A percentile compares a stretch with the other conserved stretches of the same genome.
Evolutionary conservation across 2,797 vertebrate species (phyloP).

Genomic region (Falco rusticolus): DNA sequence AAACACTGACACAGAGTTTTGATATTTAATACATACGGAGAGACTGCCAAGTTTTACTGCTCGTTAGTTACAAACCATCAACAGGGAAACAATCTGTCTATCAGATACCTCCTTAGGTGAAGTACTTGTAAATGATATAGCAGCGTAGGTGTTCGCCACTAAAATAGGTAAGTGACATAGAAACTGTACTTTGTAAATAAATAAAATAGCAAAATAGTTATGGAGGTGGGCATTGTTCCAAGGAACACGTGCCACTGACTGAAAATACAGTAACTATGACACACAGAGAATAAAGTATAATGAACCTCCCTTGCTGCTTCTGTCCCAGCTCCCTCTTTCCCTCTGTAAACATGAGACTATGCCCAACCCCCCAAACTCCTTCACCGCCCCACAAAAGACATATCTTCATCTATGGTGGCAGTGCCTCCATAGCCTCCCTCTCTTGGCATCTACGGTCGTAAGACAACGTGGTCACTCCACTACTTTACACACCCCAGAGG

Average conservation of each 20-base stretch:
- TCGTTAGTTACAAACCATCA: background rate
- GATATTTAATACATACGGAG: background rate
- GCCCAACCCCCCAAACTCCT: background rate
- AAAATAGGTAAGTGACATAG: background rate
- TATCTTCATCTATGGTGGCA: background rate
- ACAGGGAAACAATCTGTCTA: background rate
- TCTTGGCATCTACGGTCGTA: background rate
- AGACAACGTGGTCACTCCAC: background rate
- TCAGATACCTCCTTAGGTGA: background rate
- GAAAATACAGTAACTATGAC: background rate
- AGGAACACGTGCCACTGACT: background rate
- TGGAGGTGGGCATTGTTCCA: background rate
- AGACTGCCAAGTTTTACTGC: background rate
- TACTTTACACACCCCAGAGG: background rate
- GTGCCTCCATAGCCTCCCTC: background rate
- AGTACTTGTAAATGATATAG: background rate
- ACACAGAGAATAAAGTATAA: background rate
- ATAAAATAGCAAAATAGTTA: background rate
- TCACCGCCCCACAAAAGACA: background rate
- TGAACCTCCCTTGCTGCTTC: background rate
- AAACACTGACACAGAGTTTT: background rate
- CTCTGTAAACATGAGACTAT: background rate
- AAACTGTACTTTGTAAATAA: background rate
- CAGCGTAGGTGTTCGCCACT: background rate
- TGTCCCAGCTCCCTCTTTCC: background rate